These are phyloP conservation scores for Stylophora pistillata DNA, from an alignment of 64 coral and sea anemone genomes.

Conservation along the genomic window DNA sequence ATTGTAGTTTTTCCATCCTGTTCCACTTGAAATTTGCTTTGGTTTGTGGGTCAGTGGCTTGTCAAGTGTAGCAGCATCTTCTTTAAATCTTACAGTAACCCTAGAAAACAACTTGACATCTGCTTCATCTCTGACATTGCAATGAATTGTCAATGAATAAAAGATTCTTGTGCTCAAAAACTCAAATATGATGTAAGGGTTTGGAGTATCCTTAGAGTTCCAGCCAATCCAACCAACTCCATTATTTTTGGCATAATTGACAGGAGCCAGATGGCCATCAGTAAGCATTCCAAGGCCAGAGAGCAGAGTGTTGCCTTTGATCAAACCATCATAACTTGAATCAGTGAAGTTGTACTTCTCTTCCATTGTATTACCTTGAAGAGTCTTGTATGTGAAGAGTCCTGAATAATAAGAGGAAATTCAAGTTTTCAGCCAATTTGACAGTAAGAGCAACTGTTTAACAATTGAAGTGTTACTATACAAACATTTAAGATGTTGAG, in stretches of 20 bases:
- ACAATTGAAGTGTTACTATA: too few species aligned
- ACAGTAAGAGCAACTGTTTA: too few species aligned
- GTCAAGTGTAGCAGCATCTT: constrained; percentile 23
- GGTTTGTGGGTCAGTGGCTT: constrained; percentile 11
- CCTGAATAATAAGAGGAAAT: constrained; percentile 8
- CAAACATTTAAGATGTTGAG: too few species aligned
- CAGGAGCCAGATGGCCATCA: constrained; percentile 43
- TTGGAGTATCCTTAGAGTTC: constrained; percentile 20
- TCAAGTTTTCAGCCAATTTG: not conserved
- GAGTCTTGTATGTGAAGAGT: constrained; percentile 57
- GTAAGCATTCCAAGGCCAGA: constrained; percentile 70
- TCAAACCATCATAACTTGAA: constrained; percentile 70
- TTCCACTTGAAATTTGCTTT: constrained; percentile 15
- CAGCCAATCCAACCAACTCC: constrained; percentile 68
- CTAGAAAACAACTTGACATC: constrained; percentile 60
- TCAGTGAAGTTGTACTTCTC: constrained; percentile 52
- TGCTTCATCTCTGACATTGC: constrained; percentile 64
- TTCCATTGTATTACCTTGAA: constrained; percentile 53
- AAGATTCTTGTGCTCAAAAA: constrained; percentile 64
- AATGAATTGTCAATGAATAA: constrained; percentile 53
- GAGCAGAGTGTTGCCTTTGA: constrained; percentile 18
- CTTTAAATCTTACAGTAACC: constrained; percentile 43
- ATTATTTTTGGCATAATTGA: not conserved
- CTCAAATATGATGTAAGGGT: constrained; percentile 63
- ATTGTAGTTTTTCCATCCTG: constrained; percentile 52